phyloP scores from a whole-genome alignment of 2,888 invertebrate genomes.

The Dioctria rufipes region DNA sequence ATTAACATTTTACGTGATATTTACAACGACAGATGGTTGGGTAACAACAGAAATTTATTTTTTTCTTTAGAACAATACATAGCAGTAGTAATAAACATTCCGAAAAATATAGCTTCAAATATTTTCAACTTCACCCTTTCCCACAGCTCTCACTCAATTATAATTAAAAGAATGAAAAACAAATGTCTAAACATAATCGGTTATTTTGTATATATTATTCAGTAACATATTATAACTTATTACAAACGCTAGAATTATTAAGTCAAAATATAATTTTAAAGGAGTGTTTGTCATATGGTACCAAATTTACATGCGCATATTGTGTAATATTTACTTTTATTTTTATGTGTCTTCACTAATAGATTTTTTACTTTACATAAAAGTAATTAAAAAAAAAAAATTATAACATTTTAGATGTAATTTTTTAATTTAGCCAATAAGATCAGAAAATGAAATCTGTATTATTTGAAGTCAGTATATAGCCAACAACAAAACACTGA shows the following conservation, averaged over 20 bases:
- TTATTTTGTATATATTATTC: too few relatives aligned
- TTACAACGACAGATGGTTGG: too few relatives aligned
- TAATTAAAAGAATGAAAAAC: too few relatives aligned
- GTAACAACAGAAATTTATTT: too few relatives aligned
- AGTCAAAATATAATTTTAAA: constrained; percentile 3
- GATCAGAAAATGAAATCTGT: constrained; percentile 15
- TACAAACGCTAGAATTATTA: background rate
- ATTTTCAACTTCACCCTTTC: too few relatives aligned
- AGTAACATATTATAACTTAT: too few relatives aligned
- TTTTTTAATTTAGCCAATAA: constrained; percentile 48
- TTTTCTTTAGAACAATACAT: too few relatives aligned
- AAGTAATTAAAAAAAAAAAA: background rate
- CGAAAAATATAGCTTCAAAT: too few relatives aligned
- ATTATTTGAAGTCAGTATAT: constrained; percentile 36
- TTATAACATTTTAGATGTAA: constrained; percentile 35
- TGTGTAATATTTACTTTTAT: background rate
- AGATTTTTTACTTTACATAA: constrained; percentile 39
- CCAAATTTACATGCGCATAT: constrained; percentile 3
- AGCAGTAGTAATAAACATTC: too few relatives aligned
- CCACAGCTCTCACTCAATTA: too few relatives aligned
- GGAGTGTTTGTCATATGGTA: constrained; percentile 18
- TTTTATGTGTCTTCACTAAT: background rate
- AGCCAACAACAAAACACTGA: background rate
- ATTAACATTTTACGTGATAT: too few relatives aligned
- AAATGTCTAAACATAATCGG: too few relatives aligned